Evolutionary conservation across 2,797 vertebrate species (phyloP).

Genomic region (Pangasius djambal): DNA sequence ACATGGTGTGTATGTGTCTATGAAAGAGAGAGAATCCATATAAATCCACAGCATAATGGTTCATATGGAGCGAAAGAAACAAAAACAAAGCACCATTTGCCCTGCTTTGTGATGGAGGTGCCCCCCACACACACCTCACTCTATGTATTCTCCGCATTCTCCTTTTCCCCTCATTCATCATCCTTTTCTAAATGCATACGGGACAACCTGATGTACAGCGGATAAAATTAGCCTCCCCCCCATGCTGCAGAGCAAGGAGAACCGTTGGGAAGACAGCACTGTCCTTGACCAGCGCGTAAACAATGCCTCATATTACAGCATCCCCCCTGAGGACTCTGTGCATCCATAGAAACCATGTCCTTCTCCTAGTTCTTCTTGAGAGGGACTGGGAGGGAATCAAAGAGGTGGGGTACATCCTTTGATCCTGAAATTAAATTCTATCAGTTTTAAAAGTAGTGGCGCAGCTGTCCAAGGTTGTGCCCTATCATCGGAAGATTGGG

Average conservation of each 20-base stretch:
- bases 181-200: conserved; percentile 23
- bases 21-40: background rate
- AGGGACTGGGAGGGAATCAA: background rate
- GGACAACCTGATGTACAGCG: conserved; percentile 30
- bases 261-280: conserved; percentile 43
- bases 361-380: conserved; percentile 22
- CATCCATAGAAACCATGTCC: conserved; percentile 53
- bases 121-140: background rate
- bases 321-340: conserved; percentile 39
- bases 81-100: background rate
- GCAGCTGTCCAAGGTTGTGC: background rate
- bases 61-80: background rate
- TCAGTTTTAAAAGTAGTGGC: background rate
- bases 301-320: conserved; percentile 56
- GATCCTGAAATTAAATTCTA: background rate
- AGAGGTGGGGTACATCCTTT: background rate
- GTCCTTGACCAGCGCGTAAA: conserved; percentile 58
- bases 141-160: background rate
- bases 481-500: background rate
- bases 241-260: conserved; percentile 27
- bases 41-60: background rate
- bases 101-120: background rate
- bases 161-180: conserved; percentile 19
- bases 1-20: background rate
- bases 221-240: conserved; percentile 47